phyloP scores from a whole-genome alignment of 2,888 invertebrate species.

The Ochropleura plecta region DNA sequence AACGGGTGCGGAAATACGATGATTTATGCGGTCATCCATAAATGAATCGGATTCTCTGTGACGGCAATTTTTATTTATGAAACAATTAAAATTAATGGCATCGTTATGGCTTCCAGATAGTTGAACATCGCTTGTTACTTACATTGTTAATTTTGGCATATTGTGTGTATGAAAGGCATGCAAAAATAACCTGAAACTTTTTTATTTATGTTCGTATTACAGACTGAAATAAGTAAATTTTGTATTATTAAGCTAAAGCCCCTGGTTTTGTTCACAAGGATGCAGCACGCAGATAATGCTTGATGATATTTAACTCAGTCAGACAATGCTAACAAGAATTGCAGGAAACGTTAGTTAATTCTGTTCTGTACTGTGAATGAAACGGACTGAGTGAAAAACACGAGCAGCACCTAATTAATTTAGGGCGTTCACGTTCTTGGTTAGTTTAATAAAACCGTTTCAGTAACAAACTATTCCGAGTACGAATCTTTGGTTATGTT shows the following conservation, averaged over 20 bases:
- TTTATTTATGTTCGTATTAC: background rate
- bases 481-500: constrained; percentile 4
- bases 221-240: background rate
- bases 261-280: background rate
- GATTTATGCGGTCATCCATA: constrained; percentile 68
- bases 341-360: constrained; percentile 27
- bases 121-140: constrained; percentile 58
- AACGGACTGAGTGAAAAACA: constrained; percentile 30
- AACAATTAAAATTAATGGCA: constrained; percentile 68
- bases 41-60: constrained; percentile 61
- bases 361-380: constrained; percentile 24
- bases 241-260: background rate
- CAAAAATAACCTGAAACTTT: background rate
- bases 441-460: constrained; percentile 32
- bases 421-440: constrained; percentile 19
- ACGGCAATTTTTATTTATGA: constrained; percentile 64
- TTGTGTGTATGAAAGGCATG: constrained; percentile 14
- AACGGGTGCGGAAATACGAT: constrained; percentile 66
- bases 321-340: constrained; percentile 14
- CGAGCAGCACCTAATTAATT: constrained; percentile 33
- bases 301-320: constrained; percentile 24
- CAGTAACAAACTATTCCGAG: constrained; percentile 17
- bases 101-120: constrained; percentile 60
- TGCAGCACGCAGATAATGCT: constrained; percentile 20
- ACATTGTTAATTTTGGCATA: constrained; percentile 30